A percentile compares a stretch with the other conserved stretches of the same genome.
Conservation (phyloP, 2,888 invertebrate genomes). For the Phymatocera aterrima region DNA sequence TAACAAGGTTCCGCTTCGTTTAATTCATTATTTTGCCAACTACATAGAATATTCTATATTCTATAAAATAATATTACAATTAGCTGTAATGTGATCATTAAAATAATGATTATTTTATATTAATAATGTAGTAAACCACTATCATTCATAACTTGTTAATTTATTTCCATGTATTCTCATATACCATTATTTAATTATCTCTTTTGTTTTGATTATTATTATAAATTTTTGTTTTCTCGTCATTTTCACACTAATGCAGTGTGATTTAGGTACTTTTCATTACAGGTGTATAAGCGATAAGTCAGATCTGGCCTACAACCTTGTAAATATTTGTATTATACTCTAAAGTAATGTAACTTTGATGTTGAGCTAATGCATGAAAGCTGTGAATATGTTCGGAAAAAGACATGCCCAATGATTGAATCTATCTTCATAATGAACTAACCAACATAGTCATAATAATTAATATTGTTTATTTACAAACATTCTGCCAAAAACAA, state of each 20-base stretch:
- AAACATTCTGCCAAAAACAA: not conserved
- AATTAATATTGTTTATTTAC: too few relatives aligned
- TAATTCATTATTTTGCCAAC: not conserved
- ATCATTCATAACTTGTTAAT: constrained; percentile 29
- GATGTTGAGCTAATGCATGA: constrained; percentile 54
- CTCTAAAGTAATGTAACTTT: constrained; percentile 59
- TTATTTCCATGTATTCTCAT: constrained; percentile 32
- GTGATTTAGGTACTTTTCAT: constrained; percentile 6
- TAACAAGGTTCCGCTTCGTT: not conserved
- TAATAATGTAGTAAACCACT: not conserved
- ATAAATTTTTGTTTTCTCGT: not conserved
- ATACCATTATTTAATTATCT: too few relatives aligned
- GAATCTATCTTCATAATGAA: constrained; percentile 1
- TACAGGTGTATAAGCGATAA: constrained; percentile 47
- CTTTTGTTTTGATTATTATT: not conserved
- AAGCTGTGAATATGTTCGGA: not conserved
- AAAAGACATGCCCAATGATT: too few relatives aligned
- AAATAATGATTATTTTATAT: not conserved
- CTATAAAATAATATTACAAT: not conserved
- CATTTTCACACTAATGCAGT: not conserved
- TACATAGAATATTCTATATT: not conserved
- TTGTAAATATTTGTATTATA: constrained; percentile 71
- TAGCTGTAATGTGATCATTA: constrained; percentile 1
- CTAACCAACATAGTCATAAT: too few relatives aligned
- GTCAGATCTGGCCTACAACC: constrained; percentile 64